Evolutionary conservation across 2,113 vertebrate species (phyloP).

Genomic region (Oryzias woworae): DNA sequence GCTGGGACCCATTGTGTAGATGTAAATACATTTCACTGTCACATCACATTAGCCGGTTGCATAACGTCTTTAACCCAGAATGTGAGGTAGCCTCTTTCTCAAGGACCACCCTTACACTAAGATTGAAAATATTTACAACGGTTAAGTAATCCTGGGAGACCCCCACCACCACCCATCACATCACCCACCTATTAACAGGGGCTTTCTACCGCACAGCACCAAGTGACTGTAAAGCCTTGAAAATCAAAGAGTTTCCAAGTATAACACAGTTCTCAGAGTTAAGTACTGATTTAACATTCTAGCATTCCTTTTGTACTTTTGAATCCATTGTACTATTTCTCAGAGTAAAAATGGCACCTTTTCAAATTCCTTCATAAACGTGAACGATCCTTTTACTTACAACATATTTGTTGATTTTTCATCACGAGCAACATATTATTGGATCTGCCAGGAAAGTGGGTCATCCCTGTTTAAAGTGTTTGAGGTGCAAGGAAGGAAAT

Average conservation of each 20-base stretch:
- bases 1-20: slow-evolving; percentile 25
- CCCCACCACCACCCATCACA: not conserved
- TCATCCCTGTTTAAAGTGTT: slow-evolving; percentile 39
- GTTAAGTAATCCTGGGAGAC: slow-evolving; percentile 32
- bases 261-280: not conserved
- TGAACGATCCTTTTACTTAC: too few relatives aligned
- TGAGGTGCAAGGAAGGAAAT: slow-evolving; percentile 37
- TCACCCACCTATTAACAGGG: not conserved
- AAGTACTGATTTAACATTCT: not conserved
- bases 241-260: not conserved
- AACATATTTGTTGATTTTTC: slow-evolving; percentile 18
- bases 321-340: not conserved
- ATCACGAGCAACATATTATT: slow-evolving; percentile 36
- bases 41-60: slow-evolving; percentile 29
- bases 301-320: slow-evolving; percentile 1
- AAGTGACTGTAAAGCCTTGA: not conserved
- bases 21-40: slow-evolving; percentile 48
- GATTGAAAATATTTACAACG: slow-evolving; percentile 63
- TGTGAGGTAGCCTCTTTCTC: slow-evolving; percentile 44
- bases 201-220: slow-evolving; percentile 2
- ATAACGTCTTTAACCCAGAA: slow-evolving; percentile 57
- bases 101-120: slow-evolving; percentile 44
- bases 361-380: too few relatives aligned
- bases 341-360: too few relatives aligned
- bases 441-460: slow-evolving; percentile 38